Evolutionary conservation across 2,113 vertebrate genomes (phyloP).

Genomic region (Zosterops borbonicus): DNA sequence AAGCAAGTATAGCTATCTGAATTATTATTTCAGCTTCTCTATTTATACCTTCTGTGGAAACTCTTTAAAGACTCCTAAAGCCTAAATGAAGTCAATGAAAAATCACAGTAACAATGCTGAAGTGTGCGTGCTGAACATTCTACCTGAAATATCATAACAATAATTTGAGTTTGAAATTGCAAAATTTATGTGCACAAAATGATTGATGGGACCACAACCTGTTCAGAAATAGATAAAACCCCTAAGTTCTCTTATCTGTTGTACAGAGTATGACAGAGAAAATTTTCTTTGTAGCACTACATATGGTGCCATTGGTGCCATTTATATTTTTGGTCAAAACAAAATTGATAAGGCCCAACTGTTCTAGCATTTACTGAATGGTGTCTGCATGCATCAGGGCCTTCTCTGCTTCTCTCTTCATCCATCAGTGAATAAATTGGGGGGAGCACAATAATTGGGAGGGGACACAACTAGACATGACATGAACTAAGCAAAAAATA

Average conservation of each 20-base stretch:
- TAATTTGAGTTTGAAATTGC: background rate
- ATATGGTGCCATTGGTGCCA: background rate
- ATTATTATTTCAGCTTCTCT: background rate
- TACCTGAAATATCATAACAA: background rate
- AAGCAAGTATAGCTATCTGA: background rate
- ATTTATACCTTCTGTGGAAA: background rate
- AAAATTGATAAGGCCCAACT: background rate
- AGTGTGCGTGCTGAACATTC: background rate
- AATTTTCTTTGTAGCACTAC: background rate
- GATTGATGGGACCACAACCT: background rate
- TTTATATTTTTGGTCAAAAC: background rate
- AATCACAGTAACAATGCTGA: background rate
- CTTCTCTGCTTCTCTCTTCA: background rate
- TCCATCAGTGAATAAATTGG: background rate
- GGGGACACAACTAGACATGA: background rate
- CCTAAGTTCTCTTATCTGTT: background rate
- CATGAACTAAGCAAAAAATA: background rate
- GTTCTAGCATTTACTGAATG: background rate
- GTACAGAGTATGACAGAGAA: background rate
- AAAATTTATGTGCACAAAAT: background rate
- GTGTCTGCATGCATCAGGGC: fast-evolving
- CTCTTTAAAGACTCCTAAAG: background rate
- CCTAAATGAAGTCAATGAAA: background rate
- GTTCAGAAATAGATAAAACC: background rate
- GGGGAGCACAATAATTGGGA: background rate